Base-by-base conservation (phyloP, 2,113 vertebrate genomes). In the Mustelus asterias region DNA sequence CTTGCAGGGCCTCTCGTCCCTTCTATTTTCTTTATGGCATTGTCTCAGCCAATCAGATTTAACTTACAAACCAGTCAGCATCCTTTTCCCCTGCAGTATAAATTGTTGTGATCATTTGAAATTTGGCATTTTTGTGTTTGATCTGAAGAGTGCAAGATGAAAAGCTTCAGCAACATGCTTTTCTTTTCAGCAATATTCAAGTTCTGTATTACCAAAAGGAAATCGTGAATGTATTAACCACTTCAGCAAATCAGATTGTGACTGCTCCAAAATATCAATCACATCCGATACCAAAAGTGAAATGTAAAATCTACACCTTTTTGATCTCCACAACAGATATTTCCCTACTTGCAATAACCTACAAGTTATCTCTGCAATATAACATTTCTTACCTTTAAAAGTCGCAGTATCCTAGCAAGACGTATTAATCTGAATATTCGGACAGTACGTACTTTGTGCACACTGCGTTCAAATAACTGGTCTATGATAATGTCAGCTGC, bases 331-430 rank as follows among this genome's bases (percentile, higher is more conserved):
- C 37, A 72, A 18, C 69, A 29, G 44, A 37, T 26, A 65, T 94
- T 72, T 95, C 41, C 3, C 24, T 95, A 72, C 24, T 4, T 33
- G 24, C 13, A 29, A 26, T 95, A 48, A 7, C 20, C 16, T 65
- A 37, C n/a, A 63, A 41, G 10, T 58, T 65, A 93, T 7, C 18
- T 37, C 20, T 93, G 16, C 60, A 67, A 95, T 16, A 7, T 1
- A 54, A 95, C 20, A 41, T 65, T 11, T 41, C 78, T 96, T 96
- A 96, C 96, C 97, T 97, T 97, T 41, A 96, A 92, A 95, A 97
- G 93, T 48, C 96, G 96, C 33, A 97, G 96, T 83, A 96, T 7
- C 93, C 97, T 96, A 65, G 96, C 37, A 88, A 96, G 67, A 58
- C 96, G 96, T 72, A 96, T 4, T 78, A 96, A 95, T 69, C 96